A percentile compares a stretch with the other conserved stretches of the same genome.
phyloP scores from a whole-genome alignment of 2,113 vertebrate species.

The Vidua macroura region DNA sequence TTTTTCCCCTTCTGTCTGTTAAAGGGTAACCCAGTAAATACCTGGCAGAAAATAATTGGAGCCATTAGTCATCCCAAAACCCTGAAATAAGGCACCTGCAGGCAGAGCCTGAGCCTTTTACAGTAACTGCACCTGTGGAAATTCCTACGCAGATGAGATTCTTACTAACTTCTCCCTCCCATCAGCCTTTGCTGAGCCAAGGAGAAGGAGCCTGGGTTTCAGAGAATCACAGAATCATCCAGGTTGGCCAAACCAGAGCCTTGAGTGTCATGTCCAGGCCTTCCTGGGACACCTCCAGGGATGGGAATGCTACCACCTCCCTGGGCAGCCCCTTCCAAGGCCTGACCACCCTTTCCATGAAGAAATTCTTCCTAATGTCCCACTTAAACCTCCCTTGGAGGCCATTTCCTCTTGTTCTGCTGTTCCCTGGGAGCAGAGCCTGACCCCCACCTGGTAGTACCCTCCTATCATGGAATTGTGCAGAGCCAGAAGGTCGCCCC shows the following conservation, averaged over 20 bases:
- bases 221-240: neutral
- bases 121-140: neutral
- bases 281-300: neutral
- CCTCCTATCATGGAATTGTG: neutral
- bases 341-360: neutral
- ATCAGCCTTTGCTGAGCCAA: neutral
- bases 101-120: neutral
- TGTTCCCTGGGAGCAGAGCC: neutral
- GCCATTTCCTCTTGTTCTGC: neutral
- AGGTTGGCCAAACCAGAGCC: neutral
- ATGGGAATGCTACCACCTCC: neutral
- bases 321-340: neutral
- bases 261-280: fast-evolving
- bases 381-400: neutral
- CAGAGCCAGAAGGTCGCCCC: neutral
- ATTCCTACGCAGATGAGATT: neutral
- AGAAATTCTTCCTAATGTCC: neutral
- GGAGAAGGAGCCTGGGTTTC: neutral
- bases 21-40: neutral
- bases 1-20: neutral
- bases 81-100: neutral
- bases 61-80: neutral
- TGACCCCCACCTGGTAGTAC: neutral
- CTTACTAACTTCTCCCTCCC: neutral
- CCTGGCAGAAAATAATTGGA: neutral